Evolutionary conservation across 2,113 vertebrate genomes (phyloP), one percentile per base, ranked within the genome.

Genomic region (Pionites leucogaster): DNA sequence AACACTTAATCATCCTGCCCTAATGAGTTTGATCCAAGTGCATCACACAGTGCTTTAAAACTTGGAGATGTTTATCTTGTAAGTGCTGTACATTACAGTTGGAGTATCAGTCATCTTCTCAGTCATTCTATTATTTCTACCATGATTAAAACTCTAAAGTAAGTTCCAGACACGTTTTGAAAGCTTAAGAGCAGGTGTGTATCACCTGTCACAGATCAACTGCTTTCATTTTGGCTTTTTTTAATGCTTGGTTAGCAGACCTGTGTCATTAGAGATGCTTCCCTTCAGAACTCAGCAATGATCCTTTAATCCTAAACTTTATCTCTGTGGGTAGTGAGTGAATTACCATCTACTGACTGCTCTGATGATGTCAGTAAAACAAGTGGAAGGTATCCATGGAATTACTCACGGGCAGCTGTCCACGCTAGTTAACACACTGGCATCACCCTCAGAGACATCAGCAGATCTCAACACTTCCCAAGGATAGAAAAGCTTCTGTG

Each of bases 301-400:
- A 31, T 22, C 41, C 72, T 59, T 39, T 35, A 22, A 78, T 50
- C 55, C 50, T 70, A 22, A 70, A 77, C 42, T 46, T 70, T 5
- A 22, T 50, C 80, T 53, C 28, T 29, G 42, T 25, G 63, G 42
- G 75, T 8, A 49, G 53, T 2, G 12, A 76, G 29, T 29, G 67
- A 76, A 79, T 22, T 72, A 15, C 37, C 23, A 44, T 18, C 62
- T 33, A 13, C 29, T 19, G 55, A 14, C 41, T 57, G 39, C 7
- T 35, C 31, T 33, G 79, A 24, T 17, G 25, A 35, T 20, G 28
- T 24, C 72, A 63, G 78, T 15, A 33, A 13, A 80, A 59, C 14
- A 20, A 63, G 65, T 0, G 9, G 57, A 67, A 17, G 74, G 55
- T 13, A 28, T 11, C 47, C 75, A 72, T 0, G 9, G 37, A 46